Base-by-base conservation (phyloP, 2,888 invertebrate species). In the Cyaniris semiargus region DNA sequence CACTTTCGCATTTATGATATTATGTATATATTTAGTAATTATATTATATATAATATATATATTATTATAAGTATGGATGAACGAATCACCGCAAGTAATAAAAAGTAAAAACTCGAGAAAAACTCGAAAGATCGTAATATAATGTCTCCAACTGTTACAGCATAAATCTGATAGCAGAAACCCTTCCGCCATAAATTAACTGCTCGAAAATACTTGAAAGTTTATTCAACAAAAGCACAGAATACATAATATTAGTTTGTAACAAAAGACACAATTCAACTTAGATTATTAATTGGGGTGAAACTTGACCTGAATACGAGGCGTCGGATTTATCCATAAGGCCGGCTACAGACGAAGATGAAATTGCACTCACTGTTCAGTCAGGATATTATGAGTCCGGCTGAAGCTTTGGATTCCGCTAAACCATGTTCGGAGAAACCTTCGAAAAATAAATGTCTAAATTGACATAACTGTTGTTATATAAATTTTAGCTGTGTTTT, bases 241-340 rank as follows among this genome's bases (percentile, higher is more conserved):
- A n/a, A n/a, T n/a, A n/a, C n/a, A n/a, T n/a, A n/a, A n/a, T n/a
- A n/a, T n/a, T n/a, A n/a, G n/a, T n/a, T n/a, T n/a, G n/a, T n/a
- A 38, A 72, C 71, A 44, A 72, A 72, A 72, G 21, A 10, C 44
- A 44, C 72, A 72, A 44, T 72, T 72, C 44, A 72, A 72, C 72
- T 72, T 72, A 72, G 44, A 72, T 72, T 72, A 72, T 72, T 72
- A 72, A 72, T 72, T 71, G 71, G 72, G 72, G 38, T 72, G 38
- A 72, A 44, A n/a, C 72, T 38, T 72, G 72, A 72, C 72, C 72
- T 44, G 44, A 72, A 72, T 72, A 44, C 72, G 44, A 72, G 44
- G 72, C 34, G 38, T 38, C 34, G 71, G 38, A 38, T 34, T 71
- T 71, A n/a, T 38, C 71, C 21, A 38, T 53, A 15, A 53, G 18